Conservation (phyloP, 1,140 invertebrate species). For the Mactra quadrangularis region DNA sequence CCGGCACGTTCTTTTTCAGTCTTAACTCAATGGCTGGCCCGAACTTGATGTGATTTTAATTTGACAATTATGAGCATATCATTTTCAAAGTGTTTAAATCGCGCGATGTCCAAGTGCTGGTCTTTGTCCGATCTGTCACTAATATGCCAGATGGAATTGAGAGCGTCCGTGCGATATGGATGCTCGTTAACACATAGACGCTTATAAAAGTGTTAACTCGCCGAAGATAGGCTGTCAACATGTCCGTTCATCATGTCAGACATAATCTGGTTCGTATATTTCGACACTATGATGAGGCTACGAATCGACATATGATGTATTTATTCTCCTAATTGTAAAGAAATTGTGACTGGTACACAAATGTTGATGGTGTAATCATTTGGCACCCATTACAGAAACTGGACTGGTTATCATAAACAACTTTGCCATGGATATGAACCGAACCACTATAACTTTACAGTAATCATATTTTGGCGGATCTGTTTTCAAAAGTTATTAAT, state of each 20-base stretch:
- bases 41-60: constrained; percentile 55
- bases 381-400: too few species aligned
- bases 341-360: too few species aligned
- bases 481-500: too few species aligned
- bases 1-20: not conserved
- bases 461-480: too few species aligned
- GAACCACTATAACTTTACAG: too few species aligned
- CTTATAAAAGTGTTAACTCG: constrained; percentile 40
- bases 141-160: constrained; percentile 38
- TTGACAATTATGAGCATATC: constrained; percentile 62
- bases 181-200: constrained; percentile 56
- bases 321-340: too few species aligned
- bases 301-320: constrained; percentile 4
- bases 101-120: constrained; percentile 36
- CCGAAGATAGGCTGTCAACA: constrained; percentile 46
- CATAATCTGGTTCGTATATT: constrained; percentile 19
- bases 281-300: not conserved
- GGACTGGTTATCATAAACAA: too few species aligned
- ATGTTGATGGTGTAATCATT: too few species aligned
- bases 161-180: constrained; percentile 57
- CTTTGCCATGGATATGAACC: too few species aligned
- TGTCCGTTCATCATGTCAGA: constrained; percentile 47
- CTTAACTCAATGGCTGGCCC: constrained; percentile 12
- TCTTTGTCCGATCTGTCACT: constrained; percentile 56
- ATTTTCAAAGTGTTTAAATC: constrained; percentile 32